These are phyloP conservation scores for Phalacrocorax brasilianus DNA, from an alignment of 2,113 vertebrate genomes.

Conservation along the genomic window DNA sequence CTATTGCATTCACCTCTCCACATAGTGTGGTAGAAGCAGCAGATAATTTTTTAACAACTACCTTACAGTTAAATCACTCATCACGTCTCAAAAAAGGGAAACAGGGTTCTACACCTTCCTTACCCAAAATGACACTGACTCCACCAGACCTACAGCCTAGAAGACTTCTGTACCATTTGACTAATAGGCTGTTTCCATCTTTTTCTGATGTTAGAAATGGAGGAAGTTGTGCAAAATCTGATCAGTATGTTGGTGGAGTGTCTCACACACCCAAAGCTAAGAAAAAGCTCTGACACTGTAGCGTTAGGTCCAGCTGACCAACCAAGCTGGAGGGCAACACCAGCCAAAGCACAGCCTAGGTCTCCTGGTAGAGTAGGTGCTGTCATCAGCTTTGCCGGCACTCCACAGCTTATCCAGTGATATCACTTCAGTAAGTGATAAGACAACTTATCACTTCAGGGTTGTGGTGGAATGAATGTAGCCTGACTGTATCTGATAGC, in stretches of 20 bases:
- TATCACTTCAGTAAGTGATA: neutral
- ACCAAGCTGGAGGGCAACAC: neutral
- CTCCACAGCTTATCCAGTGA: neutral
- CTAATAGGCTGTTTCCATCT: neutral
- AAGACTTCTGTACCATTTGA: neutral
- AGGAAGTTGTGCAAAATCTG: neutral
- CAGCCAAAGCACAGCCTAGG: neutral
- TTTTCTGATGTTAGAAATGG: neutral
- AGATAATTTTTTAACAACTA: neutral
- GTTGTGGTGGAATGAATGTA: neutral
- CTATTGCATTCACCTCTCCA: neutral
- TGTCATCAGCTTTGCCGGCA: neutral
- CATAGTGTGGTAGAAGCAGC: neutral
- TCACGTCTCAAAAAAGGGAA: neutral
- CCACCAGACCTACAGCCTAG: neutral
- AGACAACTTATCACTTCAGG: neutral
- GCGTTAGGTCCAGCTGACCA: neutral
- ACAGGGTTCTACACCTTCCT: neutral
- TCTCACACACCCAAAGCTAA: neutral
- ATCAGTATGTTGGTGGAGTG: fast-evolving
- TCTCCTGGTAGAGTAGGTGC: neutral
- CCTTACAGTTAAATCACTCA: neutral
- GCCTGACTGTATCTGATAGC: neutral
- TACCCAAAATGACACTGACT: neutral
- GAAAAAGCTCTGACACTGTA: neutral